phyloP scores from a whole-genome alignment of 2,888 invertebrate genomes.

The Ceriagrion tenellum region DNA sequence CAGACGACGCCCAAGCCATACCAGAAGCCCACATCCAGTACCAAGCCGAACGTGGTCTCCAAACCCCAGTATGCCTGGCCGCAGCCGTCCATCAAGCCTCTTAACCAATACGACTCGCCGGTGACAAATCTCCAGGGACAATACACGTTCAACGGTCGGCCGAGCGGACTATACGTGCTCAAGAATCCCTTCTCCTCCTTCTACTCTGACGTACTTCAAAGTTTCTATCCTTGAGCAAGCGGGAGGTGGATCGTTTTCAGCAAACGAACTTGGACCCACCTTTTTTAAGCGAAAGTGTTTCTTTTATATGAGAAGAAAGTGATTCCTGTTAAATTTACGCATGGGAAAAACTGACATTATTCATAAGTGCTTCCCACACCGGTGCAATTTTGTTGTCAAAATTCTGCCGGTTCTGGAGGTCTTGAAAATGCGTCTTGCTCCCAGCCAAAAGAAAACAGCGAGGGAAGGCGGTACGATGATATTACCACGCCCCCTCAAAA shows the following conservation, averaged over 20 bases:
- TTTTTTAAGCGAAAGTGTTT: not conserved
- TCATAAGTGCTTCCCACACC: not conserved
- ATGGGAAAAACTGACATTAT: not conserved
- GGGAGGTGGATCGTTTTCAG: not conserved
- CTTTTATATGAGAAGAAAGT: not conserved
- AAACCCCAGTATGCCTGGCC: constrained; percentile 76
- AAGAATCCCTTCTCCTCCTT: constrained; percentile 85
- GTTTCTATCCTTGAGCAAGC: constrained; percentile 84
- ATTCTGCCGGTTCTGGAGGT: not conserved
- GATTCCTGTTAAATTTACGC: not conserved
- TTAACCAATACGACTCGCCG: constrained; percentile 81
- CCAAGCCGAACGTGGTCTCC: constrained; percentile 15
- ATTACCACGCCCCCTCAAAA: not conserved
- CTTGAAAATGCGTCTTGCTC: not conserved
- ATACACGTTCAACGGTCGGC: constrained; percentile 89
- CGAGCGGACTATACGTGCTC: constrained; percentile 84
- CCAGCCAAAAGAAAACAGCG: not conserved
- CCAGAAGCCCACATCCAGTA: not conserved
- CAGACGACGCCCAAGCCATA: not conserved
- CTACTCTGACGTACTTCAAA: constrained; percentile 84
- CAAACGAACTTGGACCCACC: constrained; percentile 8
- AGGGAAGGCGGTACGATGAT: not conserved
- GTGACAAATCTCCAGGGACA: constrained; percentile 87
- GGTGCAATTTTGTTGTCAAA: not conserved
- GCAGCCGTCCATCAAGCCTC: constrained; percentile 76